Evolutionary conservation across 1,140 invertebrate genomes (phyloP).

Genomic region (Hypsibius dujardini): DNA sequence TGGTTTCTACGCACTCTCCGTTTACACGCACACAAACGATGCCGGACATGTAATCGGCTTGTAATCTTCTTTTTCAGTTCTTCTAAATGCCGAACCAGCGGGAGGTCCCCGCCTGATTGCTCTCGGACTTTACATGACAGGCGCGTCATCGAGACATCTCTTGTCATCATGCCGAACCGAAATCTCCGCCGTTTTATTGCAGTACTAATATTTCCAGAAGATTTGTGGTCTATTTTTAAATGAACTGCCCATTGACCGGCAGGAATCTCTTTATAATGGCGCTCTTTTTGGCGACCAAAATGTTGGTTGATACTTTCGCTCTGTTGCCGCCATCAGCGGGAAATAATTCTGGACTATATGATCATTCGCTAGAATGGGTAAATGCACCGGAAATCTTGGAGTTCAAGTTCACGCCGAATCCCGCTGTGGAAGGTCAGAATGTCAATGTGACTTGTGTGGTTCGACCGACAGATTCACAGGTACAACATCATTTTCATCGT

Average conservation of each 20-base stretch:
- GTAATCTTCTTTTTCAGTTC: too few species aligned
- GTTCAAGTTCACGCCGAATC: neutral
- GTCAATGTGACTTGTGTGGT: constrained; percentile 11
- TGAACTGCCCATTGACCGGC: neutral
- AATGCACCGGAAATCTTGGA: constrained; percentile 1
- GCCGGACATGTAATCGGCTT: too few species aligned
- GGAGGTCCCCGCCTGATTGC: too few species aligned
- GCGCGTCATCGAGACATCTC: too few species aligned
- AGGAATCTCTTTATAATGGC: neutral
- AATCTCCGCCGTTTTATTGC: too few species aligned
- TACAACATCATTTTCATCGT: too few species aligned
- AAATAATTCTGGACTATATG: neutral
- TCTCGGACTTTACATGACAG: too few species aligned
- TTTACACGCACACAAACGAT: too few species aligned
- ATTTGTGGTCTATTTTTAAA: neutral
- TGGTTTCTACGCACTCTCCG: too few species aligned
- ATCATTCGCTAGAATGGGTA: neutral
- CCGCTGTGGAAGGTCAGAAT: neutral
- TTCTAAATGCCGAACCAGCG: too few species aligned
- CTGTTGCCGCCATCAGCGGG: neutral
- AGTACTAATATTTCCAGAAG: too few species aligned
- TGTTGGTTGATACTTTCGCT: neutral
- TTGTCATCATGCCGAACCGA: too few species aligned
- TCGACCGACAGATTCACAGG: neutral
- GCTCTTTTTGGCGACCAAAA: neutral